Base-by-base conservation (phyloP, 2,888 invertebrate genomes). In the Epistrophe eligans region DNA sequence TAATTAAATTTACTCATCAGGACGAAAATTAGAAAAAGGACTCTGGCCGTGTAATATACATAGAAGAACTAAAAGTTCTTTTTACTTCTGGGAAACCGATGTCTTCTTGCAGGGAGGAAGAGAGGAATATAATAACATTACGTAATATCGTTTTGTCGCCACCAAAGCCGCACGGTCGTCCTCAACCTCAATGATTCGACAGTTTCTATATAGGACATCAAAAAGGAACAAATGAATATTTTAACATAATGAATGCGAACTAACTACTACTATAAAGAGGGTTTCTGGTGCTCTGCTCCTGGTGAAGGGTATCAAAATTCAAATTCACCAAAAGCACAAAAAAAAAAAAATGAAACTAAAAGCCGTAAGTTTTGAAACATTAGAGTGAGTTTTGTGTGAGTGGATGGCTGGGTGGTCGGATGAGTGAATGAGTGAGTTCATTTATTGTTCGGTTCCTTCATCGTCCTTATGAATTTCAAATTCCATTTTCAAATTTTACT, bases 181-280 rank as follows among this genome's bases (percentile, higher is more conserved):
- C 64, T 71, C 74, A 74, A 79, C 48, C 52, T 66, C 77, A 74
- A 87, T 79, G 77, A 82, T 87, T 87, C 58, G 85, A 74, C 82
- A 82, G 58, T 87, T 87, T 87, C 82, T 82, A 85, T 24, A 24
- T 24, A 24, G 77, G 77, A 81, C 85, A 85, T 81, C 81, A 85
- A 77, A 55, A 85, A 71, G 79, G 79, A 82, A 79, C 85, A 76
- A 82, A 87, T 87, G 85, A 87, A 82, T 87, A 87, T 87, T 87
- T 87, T 82, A 82, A 55, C 74, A 82, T 87, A 87, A 87, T 87
- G 82, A 74, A 85, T 79, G 74, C 73, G 70, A 85, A 62, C 77
- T 43, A 74, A 28, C 7, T 45, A 45, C 24, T 24, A 24, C 24
- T 9, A 9, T 55, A 73, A n/a, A n/a, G 52, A 58, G 38, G 15